Conservation (phyloP, 2,797 vertebrate genomes). For the Psittacula derbiana region DNA sequence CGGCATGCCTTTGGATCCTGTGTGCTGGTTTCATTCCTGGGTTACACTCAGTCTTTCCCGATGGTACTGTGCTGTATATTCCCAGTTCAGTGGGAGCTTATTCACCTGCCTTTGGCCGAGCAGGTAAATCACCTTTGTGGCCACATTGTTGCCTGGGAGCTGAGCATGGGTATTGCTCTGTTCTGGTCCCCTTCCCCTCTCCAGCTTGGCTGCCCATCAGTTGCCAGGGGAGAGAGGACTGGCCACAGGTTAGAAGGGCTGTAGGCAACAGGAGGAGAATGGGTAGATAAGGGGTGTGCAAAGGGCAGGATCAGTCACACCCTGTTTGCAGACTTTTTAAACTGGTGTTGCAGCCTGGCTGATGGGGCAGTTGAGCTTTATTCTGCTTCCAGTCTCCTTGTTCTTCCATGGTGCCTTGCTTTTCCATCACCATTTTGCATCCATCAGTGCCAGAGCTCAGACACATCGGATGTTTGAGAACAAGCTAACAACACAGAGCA, state of each 20-base stretch:
- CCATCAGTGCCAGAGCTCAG: neutral
- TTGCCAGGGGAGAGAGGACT: neutral
- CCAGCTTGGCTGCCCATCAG: accelerated
- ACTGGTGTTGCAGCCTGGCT: neutral
- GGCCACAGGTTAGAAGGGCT: accelerated
- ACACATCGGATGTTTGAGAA: neutral
- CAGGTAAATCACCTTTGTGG: neutral
- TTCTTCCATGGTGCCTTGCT: accelerated
- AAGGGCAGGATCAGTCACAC: neutral
- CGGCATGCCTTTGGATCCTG: accelerated
- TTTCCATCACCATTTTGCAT: neutral
- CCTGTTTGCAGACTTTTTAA: neutral
- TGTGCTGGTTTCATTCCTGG: accelerated
- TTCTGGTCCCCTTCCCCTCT: neutral
- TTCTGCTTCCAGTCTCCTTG: neutral
- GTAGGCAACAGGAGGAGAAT: neutral
- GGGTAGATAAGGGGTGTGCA: accelerated
- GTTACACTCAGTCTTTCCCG: accelerated
- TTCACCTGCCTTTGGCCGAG: neutral
- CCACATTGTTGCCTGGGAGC: neutral
- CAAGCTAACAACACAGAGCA: neutral
- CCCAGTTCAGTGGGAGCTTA: accelerated
- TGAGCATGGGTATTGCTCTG: accelerated
- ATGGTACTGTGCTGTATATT: neutral
- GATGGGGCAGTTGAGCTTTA: neutral